Conservation (phyloP, 2,113 vertebrate genomes). For the Donacobius atricapilla region DNA sequence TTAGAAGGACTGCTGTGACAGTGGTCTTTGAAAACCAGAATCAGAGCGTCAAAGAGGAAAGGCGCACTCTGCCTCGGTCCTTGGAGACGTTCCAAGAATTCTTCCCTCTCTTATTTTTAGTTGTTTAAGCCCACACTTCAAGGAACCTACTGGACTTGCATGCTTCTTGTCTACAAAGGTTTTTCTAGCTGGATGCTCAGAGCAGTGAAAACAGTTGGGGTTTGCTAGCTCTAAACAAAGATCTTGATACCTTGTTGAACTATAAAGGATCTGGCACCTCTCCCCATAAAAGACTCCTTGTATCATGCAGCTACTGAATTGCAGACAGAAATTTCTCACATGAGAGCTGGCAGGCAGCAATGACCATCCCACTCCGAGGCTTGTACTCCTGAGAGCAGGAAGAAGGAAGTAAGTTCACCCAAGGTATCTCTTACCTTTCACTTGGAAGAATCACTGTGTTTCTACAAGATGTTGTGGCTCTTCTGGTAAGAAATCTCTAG, state of each 20-base stretch:
- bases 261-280: neutral
- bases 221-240: neutral
- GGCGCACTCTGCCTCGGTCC: neutral
- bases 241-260: neutral
- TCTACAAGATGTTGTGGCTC: neutral
- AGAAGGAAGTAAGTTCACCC: neutral
- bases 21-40: neutral
- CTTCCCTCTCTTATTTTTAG: neutral
- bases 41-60: neutral
- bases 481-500: neutral
- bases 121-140: neutral
- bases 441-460: neutral
- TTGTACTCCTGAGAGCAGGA: neutral
- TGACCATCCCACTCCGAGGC: neutral
- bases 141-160: neutral
- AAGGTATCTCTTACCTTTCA: neutral
- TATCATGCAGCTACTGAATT: neutral
- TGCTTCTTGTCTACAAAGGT: neutral
- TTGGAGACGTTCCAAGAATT: conserved; percentile 11
- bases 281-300: neutral
- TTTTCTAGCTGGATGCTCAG: neutral
- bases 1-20: neutral
- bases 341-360: neutral
- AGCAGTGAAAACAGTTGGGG: neutral
- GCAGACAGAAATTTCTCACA: neutral